A percentile compares a stretch with the other conserved stretches of the same genome.
These are phyloP conservation scores for Manis javanica DNA, from an alignment of 2,797 vertebrate genomes.

Conservation along the genomic window DNA sequence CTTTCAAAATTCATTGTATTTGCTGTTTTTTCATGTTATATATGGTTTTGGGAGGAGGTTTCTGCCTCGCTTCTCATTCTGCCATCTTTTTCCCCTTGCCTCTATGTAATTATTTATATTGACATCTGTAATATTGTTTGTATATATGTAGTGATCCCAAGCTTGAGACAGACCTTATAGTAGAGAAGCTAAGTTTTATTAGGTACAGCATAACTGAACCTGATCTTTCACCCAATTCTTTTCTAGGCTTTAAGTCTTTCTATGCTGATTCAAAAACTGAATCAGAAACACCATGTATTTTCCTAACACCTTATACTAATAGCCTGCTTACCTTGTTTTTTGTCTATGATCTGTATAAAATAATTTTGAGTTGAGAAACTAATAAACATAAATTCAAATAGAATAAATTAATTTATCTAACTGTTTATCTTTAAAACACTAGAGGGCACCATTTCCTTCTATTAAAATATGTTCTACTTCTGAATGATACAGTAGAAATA, in stretches of 20 bases:
- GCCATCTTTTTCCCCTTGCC: too few relatives aligned
- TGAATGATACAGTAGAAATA: background rate
- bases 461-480: slow-evolving; percentile 16
- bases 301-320: background rate
- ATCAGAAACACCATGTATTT: background rate
- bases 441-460: slow-evolving; percentile 84
- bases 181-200: background rate
- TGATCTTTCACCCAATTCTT: background rate
- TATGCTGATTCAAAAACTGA: background rate
- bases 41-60: too few relatives aligned
- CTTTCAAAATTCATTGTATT: too few relatives aligned
- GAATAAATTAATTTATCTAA: background rate
- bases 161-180: background rate
- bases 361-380: background rate
- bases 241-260: background rate
- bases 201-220: background rate
- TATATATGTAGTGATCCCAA: background rate
- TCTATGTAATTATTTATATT: background rate
- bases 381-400: background rate
- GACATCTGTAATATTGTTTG: background rate
- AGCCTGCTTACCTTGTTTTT: background rate
- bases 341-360: background rate
- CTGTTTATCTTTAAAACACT: slow-evolving; percentile 78
- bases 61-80: too few relatives aligned
- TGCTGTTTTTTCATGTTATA: too few relatives aligned